Base-by-base conservation (phyloP, 2,113 vertebrate species). In the Barnardius zonarius region DNA sequence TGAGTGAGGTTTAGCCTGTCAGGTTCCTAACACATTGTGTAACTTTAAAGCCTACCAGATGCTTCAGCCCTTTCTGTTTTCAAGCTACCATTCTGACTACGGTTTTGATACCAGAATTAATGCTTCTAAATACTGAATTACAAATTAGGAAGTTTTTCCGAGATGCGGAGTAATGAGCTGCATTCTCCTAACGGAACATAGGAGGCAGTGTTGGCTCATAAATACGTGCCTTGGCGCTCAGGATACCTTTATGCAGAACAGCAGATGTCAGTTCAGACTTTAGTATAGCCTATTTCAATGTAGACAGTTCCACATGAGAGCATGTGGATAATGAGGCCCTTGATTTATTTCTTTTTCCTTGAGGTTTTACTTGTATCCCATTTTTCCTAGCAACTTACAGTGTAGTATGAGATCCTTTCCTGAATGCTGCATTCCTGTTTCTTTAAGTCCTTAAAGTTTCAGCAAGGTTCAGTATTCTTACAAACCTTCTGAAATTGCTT, bases 121-220 rank as follows among this genome's bases (percentile, higher is more conserved):
- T 72, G 35, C 8, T 94, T 87, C 37, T 69, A 74, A 75, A 43
- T 46, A 64, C 0, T 22, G 11, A 62, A 77, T 82, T 61, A 33
- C 20, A 68, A 59, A 35, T 27, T 9, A 41, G 72, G 77, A 57
- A 10, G 11, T 13, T 68, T 84, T 80, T 63, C 35, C 62, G 72
- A 55, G 73, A 23, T 19, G 12, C 37, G 27, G 33, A 81, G 37
- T 23, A 76, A 5, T 49, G 57, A 28, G 10, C 15, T 63, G 24
- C 57, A 14, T 94, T 94, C 72, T 94, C 44, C 22, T 25, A 6
- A 23, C 10, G 14, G 59, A 80, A n/a, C 12, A 30, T 22, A 95
- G 91, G 95, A 95, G 95, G 93, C 88, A 85, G 52, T 48, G 70
- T 91, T 88, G 80, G 33, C 48, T 88, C 27, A n/a, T 16, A 9